phyloP scores from a whole-genome alignment of 2,888 invertebrate species.

The Diadromus collaris region DNA sequence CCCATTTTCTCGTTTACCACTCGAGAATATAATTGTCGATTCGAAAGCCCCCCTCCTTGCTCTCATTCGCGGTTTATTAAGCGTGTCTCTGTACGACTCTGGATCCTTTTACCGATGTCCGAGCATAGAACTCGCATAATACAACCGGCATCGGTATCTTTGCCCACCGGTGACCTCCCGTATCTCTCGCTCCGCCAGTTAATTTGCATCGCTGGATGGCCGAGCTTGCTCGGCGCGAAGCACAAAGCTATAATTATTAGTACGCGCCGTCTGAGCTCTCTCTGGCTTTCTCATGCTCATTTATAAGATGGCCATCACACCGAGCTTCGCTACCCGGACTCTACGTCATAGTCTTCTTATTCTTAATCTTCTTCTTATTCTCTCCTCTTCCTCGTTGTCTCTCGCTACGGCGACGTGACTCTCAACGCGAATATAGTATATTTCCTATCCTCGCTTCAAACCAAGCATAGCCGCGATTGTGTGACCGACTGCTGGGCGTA shows the following conservation, averaged over 20 bases:
- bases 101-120: background rate
- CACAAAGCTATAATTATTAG: conserved; percentile 79
- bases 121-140: background rate
- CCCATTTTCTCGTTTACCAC: conserved; percentile 19
- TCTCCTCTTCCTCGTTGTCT: conserved; percentile 27
- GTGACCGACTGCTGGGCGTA: conserved; percentile 36
- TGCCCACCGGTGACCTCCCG: conserved; percentile 27
- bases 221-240: conserved; percentile 64
- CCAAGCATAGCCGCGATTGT: conserved; percentile 60
- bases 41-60: conserved; percentile 21
- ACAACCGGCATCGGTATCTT: background rate
- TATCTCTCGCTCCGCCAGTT: conserved; percentile 62
- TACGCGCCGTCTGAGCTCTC: conserved; percentile 77
- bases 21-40: conserved; percentile 56
- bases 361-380: conserved; percentile 27
- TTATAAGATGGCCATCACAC: conserved; percentile 71
- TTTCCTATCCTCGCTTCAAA: conserved; percentile 46
- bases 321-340: conserved; percentile 37
- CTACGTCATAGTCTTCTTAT: conserved; percentile 53
- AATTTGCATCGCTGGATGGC: conserved; percentile 73
- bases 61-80: conserved; percentile 49
- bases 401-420: conserved; percentile 7
- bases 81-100: conserved; percentile 21
- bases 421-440: conserved; percentile 1
- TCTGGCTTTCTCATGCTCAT: conserved; percentile 71